These are phyloP conservation scores for Montipora foliosa DNA, from an alignment of 64 coral and sea anemone species.

Conservation along the genomic window DNA sequence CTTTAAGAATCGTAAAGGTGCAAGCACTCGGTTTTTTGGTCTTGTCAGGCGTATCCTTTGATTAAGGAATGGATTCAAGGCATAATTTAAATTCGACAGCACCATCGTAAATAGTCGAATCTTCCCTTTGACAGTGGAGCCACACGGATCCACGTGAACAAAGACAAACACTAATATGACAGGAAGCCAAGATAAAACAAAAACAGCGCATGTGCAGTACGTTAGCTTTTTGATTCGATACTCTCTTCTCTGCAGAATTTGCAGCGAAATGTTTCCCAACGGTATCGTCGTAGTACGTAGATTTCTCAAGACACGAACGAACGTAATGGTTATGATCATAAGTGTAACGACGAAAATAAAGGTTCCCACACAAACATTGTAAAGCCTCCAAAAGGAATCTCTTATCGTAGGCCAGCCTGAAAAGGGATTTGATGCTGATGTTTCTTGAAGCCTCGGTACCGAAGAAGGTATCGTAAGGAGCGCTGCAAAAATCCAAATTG, in stretches of 20 bases:
- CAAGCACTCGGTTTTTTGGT: neutral
- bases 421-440: neutral
- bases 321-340: neutral
- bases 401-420: neutral
- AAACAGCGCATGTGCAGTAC: neutral
- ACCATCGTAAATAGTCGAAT: neutral
- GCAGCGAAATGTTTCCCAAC: neutral
- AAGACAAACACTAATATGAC: neutral
- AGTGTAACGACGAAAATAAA: neutral
- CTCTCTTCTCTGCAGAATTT: neutral
- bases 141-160: neutral
- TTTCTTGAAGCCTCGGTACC: neutral
- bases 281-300: neutral
- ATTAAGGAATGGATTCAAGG: neutral
- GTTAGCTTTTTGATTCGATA: neutral
- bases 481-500: neutral
- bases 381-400: neutral
- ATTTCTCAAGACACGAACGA: neutral
- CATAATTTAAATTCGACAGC: neutral
- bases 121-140: neutral
- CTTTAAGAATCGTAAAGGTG: no score
- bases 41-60: neutral
- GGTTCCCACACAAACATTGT: neutral
- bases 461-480: neutral
- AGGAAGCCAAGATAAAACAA: neutral